These are phyloP conservation scores for Carposina sasakii DNA, from an alignment of 1,140 invertebrate genomes.

Conservation along the genomic window DNA sequence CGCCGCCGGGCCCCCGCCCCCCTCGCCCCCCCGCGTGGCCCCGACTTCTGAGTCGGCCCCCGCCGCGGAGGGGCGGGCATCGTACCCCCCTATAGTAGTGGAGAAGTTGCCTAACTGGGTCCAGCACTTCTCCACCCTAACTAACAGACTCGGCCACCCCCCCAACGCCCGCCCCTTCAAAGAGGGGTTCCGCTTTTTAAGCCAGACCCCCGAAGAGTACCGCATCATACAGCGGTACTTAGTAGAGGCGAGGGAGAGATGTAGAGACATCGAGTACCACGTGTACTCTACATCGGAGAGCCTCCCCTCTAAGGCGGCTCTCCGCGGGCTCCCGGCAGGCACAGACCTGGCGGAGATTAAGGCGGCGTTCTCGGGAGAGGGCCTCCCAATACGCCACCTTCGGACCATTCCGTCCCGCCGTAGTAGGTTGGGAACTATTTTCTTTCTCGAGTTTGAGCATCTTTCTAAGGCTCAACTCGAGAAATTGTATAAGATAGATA, in stretches of 20 bases:
- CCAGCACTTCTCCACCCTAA: not conserved
- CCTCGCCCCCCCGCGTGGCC: not conserved
- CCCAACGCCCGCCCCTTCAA: not conserved
- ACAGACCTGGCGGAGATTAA: not conserved
- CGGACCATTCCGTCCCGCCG: not conserved
- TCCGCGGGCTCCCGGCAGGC: not conserved
- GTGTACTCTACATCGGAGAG: not conserved
- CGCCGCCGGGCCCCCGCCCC: not conserved
- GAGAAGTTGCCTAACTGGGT: not conserved
- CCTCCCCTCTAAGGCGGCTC: not conserved
- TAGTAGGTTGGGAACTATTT: not conserved
- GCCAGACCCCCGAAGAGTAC: not conserved
- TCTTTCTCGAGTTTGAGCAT: not conserved
- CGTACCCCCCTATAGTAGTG: not conserved
- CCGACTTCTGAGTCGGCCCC: not conserved
- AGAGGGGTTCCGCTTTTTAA: not conserved
- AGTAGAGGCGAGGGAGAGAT: not conserved
- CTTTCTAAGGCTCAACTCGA: not conserved
- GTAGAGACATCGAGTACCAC: too few relatives aligned
- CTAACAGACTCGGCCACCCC: not conserved
- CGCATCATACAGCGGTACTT: not conserved
- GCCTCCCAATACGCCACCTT: not conserved
- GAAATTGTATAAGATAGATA: slow-evolving; percentile 5
- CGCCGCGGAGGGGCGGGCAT: not conserved
- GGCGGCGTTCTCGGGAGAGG: not conserved